Conservation (phyloP, 2,113 vertebrate genomes). For the Scytalopus superciliaris region DNA sequence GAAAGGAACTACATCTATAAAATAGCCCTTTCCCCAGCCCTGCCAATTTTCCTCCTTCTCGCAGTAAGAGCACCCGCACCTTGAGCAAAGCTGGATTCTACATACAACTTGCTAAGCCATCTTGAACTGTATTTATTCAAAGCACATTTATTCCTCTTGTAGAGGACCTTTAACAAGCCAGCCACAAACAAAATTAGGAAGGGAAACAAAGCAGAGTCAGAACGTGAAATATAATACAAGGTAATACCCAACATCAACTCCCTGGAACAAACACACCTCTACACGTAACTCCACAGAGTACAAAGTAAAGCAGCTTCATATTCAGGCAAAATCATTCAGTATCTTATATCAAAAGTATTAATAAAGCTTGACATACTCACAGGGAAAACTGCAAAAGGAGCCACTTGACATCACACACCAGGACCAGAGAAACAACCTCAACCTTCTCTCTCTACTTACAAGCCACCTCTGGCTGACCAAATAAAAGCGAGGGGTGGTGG, state of each 20-base stretch:
- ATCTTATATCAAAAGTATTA: rapidly evolving
- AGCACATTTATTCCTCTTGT: not conserved
- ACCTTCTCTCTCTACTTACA: not conserved
- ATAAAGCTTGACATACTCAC: not conserved
- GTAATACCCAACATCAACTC: not conserved
- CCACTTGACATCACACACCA: not conserved
- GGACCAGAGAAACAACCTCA: rapidly evolving
- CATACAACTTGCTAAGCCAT: rapidly evolving
- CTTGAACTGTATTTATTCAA: rapidly evolving
- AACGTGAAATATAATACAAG: rapidly evolving
- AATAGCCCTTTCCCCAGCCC: not conserved
- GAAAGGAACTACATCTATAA: not conserved
- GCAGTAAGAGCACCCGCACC: rapidly evolving
- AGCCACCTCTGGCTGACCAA: rapidly evolving
- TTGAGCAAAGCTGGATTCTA: not conserved
- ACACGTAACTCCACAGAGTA: not conserved
- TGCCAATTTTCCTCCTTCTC: not conserved
- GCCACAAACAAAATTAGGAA: rapidly evolving
- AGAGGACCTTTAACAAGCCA: not conserved
- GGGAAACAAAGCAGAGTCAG: rapidly evolving
- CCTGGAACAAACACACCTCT: not conserved
- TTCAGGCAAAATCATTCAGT: not conserved
- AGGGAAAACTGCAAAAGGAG: not conserved
- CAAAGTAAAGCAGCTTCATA: not conserved
- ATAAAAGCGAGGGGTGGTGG: rapidly evolving